Conservation (phyloP, 1,140 invertebrate species). For the Drosophila takahashii region DNA sequence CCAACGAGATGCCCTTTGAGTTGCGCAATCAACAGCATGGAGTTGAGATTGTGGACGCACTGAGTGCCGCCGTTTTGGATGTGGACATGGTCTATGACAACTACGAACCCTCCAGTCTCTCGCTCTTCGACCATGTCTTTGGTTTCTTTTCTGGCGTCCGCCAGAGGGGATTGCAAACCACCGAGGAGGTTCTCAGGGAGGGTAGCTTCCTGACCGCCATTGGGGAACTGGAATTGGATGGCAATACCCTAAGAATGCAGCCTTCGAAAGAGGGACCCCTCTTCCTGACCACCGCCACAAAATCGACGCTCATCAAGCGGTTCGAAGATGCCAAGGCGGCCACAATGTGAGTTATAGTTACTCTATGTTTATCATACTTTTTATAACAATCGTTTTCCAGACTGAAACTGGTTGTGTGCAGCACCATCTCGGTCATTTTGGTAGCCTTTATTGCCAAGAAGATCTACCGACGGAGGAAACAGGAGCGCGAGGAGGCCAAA, state of each 20-base stretch:
- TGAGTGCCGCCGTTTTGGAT: conserved; percentile 90
- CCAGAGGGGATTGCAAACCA: conserved; percentile 91
- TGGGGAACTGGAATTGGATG: conserved; percentile 88
- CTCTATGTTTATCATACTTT: too few species aligned
- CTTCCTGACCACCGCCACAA: conserved; percentile 89
- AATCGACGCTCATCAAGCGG: conserved; percentile 88
- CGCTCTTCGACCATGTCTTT: conserved; percentile 91
- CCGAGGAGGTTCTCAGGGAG: conserved; percentile 91
- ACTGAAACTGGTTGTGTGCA: conserved; percentile 86
- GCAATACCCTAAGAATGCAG: conserved; percentile 87
- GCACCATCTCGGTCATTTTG: conserved; percentile 88
- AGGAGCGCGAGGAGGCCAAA: conserved; percentile 86
- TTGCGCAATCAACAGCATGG: conserved; percentile 87
- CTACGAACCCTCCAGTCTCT: conserved; percentile 90
- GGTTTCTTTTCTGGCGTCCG: conserved; percentile 91
- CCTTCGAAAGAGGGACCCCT: conserved; percentile 89
- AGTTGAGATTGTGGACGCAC: conserved; percentile 90
- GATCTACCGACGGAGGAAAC: conserved; percentile 86
- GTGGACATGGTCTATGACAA: conserved; percentile 91
- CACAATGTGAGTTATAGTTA: conserved; percentile 50
- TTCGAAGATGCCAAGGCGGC: conserved; percentile 87
- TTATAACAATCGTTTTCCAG: conserved; percentile 20
- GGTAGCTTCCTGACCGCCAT: conserved; percentile 91
- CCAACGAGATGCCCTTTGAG: conserved; percentile 91
- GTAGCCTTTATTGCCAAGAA: conserved; percentile 88